Conservation (phyloP, 2,797 vertebrate species). For the Myotis daubentonii region DNA sequence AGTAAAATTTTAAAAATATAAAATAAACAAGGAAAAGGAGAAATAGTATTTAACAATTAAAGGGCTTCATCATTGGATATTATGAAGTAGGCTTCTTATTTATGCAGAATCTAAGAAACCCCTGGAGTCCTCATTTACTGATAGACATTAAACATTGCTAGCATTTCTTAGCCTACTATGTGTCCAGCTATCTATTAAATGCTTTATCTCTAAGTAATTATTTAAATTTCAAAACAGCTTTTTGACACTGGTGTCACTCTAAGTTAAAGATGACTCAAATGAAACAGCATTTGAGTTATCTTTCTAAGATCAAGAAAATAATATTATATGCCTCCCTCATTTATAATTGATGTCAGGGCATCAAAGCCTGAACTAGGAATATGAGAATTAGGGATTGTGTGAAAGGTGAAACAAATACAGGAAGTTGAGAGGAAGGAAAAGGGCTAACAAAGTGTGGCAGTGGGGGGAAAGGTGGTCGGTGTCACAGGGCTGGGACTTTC, state of each 20-base stretch:
- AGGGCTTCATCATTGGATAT: not conserved
- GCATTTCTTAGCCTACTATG: not conserved
- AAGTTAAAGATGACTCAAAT: not conserved
- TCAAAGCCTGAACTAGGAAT: not conserved
- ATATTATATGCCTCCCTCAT: not conserved
- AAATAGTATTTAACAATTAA: not conserved
- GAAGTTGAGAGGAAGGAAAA: not conserved
- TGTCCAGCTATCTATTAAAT: not conserved
- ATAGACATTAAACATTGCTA: not conserved
- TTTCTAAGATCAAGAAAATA: not conserved
- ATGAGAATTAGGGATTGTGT: not conserved
- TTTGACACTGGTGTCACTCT: not conserved
- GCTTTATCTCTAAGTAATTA: not conserved
- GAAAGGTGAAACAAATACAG: not conserved
- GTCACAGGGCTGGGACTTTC: not conserved
- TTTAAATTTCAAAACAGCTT: not conserved
- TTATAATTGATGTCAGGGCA: not conserved
- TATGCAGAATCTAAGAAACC: not conserved
- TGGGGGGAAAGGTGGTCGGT: not conserved
- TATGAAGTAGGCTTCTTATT: not conserved
- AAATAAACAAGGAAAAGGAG: not conserved
- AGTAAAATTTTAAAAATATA: not conserved
- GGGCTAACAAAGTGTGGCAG: not conserved
- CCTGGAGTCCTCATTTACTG: not conserved
- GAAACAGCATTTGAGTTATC: not conserved